Conservation (phyloP, 2,888 invertebrate genomes). For the Suillia variegata region DNA sequence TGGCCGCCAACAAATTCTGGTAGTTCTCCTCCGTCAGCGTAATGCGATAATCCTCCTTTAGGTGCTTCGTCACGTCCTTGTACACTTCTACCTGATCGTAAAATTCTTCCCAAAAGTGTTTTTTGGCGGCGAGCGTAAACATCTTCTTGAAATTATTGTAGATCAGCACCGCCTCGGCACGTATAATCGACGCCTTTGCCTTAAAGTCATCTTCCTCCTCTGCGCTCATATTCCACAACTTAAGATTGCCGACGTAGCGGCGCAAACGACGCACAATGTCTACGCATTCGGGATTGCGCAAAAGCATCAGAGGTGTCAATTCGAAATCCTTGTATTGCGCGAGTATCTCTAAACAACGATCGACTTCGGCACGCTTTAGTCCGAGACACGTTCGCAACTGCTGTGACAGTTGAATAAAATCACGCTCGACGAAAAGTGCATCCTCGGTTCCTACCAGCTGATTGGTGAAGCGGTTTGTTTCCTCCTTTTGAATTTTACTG, state of each 20-base stretch:
- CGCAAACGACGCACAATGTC: slow-evolving; percentile 78
- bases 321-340: slow-evolving; percentile 65
- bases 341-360: slow-evolving; percentile 72
- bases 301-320: slow-evolving; percentile 73
- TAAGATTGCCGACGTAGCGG: slow-evolving; percentile 79
- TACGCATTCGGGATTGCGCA: slow-evolving; percentile 79
- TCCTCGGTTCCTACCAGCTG: slow-evolving; percentile 55
- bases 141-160: slow-evolving; percentile 63
- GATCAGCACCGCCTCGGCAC: slow-evolving; percentile 70
- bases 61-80: slow-evolving; percentile 69
- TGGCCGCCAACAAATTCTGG: slow-evolving; percentile 39
- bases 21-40: slow-evolving; percentile 49
- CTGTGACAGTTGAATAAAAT: slow-evolving; percentile 53
- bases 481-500: slow-evolving; percentile 47
- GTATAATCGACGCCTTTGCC: slow-evolving; percentile 71
- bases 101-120: slow-evolving; percentile 76
- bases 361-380: slow-evolving; percentile 68
- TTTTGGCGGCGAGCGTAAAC: slow-evolving; percentile 65
- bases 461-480: slow-evolving; percentile 50
- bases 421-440: slow-evolving; percentile 51
- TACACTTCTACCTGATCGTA: slow-evolving; percentile 71
- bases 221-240: slow-evolving; percentile 71
- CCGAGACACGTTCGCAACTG: slow-evolving; percentile 58
- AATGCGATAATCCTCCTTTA: slow-evolving; percentile 59
- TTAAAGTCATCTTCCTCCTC: slow-evolving; percentile 70